Base-by-base conservation (phyloP, 2,113 vertebrate genomes). In the Rhinopomastus cyanomelas region DNA sequence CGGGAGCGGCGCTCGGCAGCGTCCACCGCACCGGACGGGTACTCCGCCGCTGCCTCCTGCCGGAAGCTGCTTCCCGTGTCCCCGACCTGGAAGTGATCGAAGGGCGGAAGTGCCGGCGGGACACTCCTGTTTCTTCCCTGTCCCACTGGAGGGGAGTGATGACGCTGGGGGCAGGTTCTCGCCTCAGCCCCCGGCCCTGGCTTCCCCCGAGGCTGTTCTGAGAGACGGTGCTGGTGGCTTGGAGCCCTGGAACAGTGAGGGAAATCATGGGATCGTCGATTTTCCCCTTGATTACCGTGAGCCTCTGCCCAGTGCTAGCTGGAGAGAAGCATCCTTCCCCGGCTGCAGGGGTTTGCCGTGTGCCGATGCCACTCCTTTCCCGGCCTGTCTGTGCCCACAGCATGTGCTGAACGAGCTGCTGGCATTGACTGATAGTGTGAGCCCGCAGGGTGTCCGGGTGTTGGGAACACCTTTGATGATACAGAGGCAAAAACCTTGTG, bases 21-120 rank as follows among this genome's bases (percentile, higher is more conserved):
- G 39, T 15, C 39, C 39, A 42, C 15, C 39, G 15, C 39, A 42
- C 39, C 39, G 11, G 39, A 42, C 39, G 39, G 39, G 11, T 42
- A 42, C 39, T 4, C 27, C 34, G 30, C 81, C 3, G 6, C 59
- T 34, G 22, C 68, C 32, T 37, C 34, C 30, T 44, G 27, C 48
- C 76, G 88, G 67, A 88, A 84, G 32, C 32, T 34, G 5, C 5
- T 30, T 5, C 10, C 12, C 27, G 53, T 51, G 11, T 30, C 4
- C 21, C 37, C 67, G 81, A 88, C 85, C 94, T 78, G 95, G 95
- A 95, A 95, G 91, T 57, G 91, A 81, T 81, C 8, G 64, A 11
- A 12, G 61, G 27, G 25, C 27, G 22, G 77, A 85, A 73, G 61
- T 55, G 49, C 8, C 12, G 15, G 1, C 3, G 8, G 6, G 25